A percentile compares a stretch with the other conserved stretches of the same genome.
Evolutionary conservation across 2,797 vertebrate species (phyloP).

Genomic region (Pelodytes ibericus): DNA sequence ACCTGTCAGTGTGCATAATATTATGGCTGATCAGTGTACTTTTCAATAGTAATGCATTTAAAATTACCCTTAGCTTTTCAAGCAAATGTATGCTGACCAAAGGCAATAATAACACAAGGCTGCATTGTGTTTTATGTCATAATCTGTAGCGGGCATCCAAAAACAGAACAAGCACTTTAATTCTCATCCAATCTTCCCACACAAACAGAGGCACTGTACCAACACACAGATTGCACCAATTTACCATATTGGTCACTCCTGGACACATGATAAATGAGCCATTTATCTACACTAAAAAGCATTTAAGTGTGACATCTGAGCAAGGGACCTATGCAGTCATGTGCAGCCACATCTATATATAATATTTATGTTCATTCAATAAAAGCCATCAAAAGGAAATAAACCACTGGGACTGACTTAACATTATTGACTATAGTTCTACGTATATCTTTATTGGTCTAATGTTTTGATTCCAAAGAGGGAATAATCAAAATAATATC

Average conservation of each 20-base stretch:
- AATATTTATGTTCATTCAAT: conserved; percentile 55
- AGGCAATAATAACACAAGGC: neutral
- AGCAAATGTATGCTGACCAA: neutral
- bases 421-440: conserved; percentile 44
- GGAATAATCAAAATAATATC: conserved; percentile 14
- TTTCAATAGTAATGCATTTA: neutral
- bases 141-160: neutral
- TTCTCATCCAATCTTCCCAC: conserved; percentile 30
- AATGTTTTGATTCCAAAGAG: conserved; percentile 12
- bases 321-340: conserved; percentile 53
- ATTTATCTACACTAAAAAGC: conserved; percentile 58
- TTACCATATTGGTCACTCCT: conserved; percentile 53
- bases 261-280: conserved; percentile 54
- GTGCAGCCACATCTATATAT: conserved; percentile 52
- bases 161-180: conserved; percentile 20
- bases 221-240: conserved; percentile 46
- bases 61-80: neutral
- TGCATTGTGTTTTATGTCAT: neutral
- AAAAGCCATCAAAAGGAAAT: conserved; percentile 46
- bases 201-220: conserved; percentile 24
- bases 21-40: too few species aligned
- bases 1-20: too few species aligned
- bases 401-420: conserved; percentile 42
- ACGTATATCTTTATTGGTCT: conserved; percentile 30
- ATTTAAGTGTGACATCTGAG: conserved; percentile 54